A percentile compares a stretch with the other conserved stretches of the same genome.
These are phyloP conservation scores for Falco cherrug DNA, from an alignment of 2,797 vertebrate genomes.

Conservation along the genomic window DNA sequence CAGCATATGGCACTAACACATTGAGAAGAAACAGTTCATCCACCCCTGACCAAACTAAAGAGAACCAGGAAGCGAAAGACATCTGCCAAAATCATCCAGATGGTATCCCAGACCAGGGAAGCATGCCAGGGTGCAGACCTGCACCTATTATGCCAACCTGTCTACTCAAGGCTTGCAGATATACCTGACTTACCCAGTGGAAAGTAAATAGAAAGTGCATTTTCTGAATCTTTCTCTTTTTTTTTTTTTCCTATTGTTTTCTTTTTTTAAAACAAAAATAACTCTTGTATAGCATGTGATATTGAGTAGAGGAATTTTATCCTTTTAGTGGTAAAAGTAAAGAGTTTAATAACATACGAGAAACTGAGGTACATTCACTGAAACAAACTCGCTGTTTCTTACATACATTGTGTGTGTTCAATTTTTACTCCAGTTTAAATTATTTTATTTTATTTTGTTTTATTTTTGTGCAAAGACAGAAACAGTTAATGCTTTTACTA, in stretches of 20 bases:
- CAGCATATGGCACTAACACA: slow-evolving; percentile 9
- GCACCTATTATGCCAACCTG: background rate
- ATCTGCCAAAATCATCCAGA: background rate
- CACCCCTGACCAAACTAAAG: background rate
- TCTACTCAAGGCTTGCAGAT: background rate
- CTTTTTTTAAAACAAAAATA: background rate
- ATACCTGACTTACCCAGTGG: background rate
- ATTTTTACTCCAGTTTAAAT: background rate
- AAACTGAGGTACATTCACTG: background rate
- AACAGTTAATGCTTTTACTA: background rate
- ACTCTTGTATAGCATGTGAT: background rate
- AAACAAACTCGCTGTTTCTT: background rate
- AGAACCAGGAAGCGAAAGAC: background rate
- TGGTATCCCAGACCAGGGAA: background rate
- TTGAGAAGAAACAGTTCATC: slow-evolving; percentile 2
- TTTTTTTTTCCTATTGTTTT: background rate
- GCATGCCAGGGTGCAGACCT: background rate
- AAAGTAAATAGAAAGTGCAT: background rate
- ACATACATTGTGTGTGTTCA: background rate
- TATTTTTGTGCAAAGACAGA: background rate
- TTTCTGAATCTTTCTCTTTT: background rate
- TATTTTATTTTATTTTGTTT: background rate
- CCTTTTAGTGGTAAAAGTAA: background rate
- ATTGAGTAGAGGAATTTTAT: background rate
- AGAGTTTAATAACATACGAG: background rate